A percentile compares a stretch with the other conserved stretches of the same genome.
Evolutionary conservation across 2,888 invertebrate genomes (phyloP).

Genomic region (Hypomecis atomaria): DNA sequence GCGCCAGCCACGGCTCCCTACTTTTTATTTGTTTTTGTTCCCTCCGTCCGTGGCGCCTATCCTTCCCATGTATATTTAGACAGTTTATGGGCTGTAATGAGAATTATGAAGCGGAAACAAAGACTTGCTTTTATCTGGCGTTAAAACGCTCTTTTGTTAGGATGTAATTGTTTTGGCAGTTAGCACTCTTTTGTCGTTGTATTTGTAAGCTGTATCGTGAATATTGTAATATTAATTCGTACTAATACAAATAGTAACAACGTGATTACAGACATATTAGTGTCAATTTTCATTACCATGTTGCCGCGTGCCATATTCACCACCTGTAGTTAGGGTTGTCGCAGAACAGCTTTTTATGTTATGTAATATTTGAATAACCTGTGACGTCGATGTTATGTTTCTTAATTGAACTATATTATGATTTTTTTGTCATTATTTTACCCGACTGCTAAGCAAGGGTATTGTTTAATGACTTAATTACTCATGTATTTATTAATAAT

Average conservation of each 20-base stretch:
- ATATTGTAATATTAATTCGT: conserved; percentile 15
- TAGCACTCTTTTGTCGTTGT: conserved; percentile 1
- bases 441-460: too few species aligned
- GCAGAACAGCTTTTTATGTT: not conserved
- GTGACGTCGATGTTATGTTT: not conserved
- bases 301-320: conserved; percentile 47
- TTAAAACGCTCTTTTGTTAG: conserved; percentile 22
- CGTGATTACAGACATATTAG: conserved; percentile 35
- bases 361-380: not conserved
- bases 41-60: conserved; percentile 59
- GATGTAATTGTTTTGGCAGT: conserved; percentile 14
- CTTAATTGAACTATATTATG: too few species aligned
- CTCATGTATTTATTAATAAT: too few species aligned
- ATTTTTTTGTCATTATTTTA: too few species aligned
- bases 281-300: conserved; percentile 43
- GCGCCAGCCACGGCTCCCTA: conserved; percentile 66
- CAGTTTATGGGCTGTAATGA: conserved; percentile 61
- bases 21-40: conserved; percentile 56
- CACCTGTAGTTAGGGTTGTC: conserved; percentile 46
- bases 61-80: conserved; percentile 51
- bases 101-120: conserved; percentile 36
- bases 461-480: too few species aligned
- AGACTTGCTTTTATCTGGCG: conserved; percentile 22
- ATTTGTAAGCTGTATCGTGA: conserved; percentile 1
- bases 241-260: conserved; percentile 39